Evolutionary conservation across 2,797 vertebrate species (phyloP), one percentile per base, ranked within the genome.

Genomic region (Fundulus diaphanus): DNA sequence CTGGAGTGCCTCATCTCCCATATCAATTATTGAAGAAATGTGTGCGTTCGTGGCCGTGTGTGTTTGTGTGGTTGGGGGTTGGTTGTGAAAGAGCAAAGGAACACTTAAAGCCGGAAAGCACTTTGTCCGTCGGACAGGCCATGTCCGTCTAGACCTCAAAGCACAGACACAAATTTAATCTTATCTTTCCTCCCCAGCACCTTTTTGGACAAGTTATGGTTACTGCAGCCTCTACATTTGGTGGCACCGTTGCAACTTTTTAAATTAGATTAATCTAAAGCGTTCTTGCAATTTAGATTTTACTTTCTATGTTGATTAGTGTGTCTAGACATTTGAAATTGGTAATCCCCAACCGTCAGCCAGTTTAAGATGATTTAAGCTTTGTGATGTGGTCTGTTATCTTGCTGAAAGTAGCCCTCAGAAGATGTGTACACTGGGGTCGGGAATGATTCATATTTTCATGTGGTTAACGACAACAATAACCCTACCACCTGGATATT

Each of bases 1-100:
- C 86, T 84, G 76, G 85, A 87, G 89, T 88, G 81, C 86, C 81
- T 88, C 84, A 82, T 88, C 88, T 88, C 88, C 89, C 88, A 84
- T 87, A 94, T 93, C 89, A 92, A 91, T 94, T 93, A 93, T 89
- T 76, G 89, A 90, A 74, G 80, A 78, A 63, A 82, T 73, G 73
- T 78, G 73, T 69, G 67, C 76, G 79, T 73, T 72, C 78, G 74
- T 74, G 76, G 66, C 78, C 35, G 66, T 69, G 68, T 49, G 69
- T 29, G 79, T 75, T 68, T 59, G 73, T 52, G 65, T 68, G 54
- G 73, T 52, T 57, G 73, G 46, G 40, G 46, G 51, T 42, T n/a
- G 66, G 56, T 13, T 33, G 57, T 77, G 70, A 2, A 49, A 73
- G 66, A 69, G 61, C 63, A 42, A 35, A 40, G 27, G 72, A 68